These are phyloP conservation scores for Arion vulgaris DNA, from an alignment of 1,140 invertebrate genomes.

Conservation along the genomic window DNA sequence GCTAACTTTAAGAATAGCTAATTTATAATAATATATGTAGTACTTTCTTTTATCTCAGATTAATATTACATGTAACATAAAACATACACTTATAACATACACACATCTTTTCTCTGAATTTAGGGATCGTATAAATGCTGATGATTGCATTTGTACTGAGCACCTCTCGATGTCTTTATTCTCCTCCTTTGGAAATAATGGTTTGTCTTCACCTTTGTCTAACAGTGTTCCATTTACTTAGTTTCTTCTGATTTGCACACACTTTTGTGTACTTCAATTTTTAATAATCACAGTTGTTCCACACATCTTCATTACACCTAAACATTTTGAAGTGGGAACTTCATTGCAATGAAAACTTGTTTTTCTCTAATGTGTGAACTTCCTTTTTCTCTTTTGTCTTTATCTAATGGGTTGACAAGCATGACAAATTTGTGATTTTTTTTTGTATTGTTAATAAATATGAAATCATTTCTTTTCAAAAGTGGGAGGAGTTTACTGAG, in stretches of 20 bases:
- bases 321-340: neutral
- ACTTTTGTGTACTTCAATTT: too few species aligned
- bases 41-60: too few species aligned
- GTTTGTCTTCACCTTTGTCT: conserved; percentile 53
- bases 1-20: too few species aligned
- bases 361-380: neutral
- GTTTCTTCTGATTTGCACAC: neutral
- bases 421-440: too few species aligned
- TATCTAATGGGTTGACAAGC: too few species aligned
- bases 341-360: neutral
- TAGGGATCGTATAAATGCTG: conserved; percentile 70
- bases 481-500: too few species aligned
- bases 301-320: neutral
- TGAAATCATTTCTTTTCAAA: too few species aligned
- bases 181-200: conserved; percentile 60
- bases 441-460: too few species aligned
- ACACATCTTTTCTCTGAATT: neutral
- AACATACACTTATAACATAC: neutral
- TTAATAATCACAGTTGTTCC: too few species aligned
- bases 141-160: conserved; percentile 63
- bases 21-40: too few species aligned
- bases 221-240: neutral
- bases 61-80: too few species aligned
- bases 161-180: conserved; percentile 50
- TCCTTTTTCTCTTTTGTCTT: neutral